These are phyloP conservation scores for Podilymbus podiceps DNA, from an alignment of 2,113 vertebrate species.

Conservation along the genomic window DNA sequence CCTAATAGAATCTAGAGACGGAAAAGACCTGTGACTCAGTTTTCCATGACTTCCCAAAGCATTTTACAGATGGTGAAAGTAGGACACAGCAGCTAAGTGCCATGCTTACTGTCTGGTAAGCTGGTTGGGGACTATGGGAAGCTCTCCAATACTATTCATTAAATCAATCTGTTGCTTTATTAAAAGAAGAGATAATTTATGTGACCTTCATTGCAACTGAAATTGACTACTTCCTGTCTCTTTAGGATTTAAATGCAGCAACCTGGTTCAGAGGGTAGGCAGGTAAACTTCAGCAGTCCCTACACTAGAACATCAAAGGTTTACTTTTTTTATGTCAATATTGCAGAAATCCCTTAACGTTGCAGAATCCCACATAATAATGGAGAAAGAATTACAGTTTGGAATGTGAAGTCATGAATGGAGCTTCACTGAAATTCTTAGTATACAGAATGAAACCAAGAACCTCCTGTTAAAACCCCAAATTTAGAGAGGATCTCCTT, in stretches of 20 bases:
- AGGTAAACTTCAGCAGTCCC: background rate
- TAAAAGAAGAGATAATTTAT: background rate
- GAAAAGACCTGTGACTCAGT: conserved; percentile 48
- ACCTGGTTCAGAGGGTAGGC: background rate
- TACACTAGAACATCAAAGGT: background rate
- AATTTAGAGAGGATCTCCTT: background rate
- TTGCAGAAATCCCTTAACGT: background rate
- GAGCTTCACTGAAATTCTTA: background rate
- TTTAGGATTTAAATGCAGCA: background rate
- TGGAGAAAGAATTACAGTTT: background rate
- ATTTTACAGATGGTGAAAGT: conserved; percentile 49
- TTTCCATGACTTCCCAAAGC: conserved; percentile 14
- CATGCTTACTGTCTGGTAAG: conserved; percentile 11
- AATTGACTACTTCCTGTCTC: background rate
- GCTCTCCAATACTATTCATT: background rate
- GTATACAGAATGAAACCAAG: background rate
- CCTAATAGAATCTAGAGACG: conserved; percentile 1
- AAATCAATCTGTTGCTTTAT: background rate
- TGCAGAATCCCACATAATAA: background rate
- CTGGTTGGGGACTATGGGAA: background rate
- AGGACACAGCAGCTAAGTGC: background rate
- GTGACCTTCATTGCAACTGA: background rate
- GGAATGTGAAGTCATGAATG: background rate
- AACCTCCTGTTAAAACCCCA: background rate
- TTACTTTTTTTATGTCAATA: background rate